Percentiles rank a stretch among this genome's conserved stretches.
phyloP scores from a whole-genome alignment of 2,888 invertebrate genomes.

The Chelonus formosanus region DNA sequence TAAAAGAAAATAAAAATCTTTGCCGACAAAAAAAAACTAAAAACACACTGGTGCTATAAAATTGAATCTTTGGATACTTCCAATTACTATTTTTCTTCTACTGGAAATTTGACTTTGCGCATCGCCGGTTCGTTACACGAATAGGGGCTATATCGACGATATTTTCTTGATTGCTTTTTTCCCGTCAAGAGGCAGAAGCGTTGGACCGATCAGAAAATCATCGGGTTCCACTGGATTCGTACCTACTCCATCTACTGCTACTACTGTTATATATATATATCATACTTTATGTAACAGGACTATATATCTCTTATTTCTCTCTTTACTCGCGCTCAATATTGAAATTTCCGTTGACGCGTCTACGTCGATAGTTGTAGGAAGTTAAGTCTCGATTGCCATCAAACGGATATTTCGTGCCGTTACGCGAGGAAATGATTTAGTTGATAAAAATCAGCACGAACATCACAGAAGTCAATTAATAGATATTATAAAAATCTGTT shows the following conservation, averaged over 20 bases:
- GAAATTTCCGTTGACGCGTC: conserved; percentile 23
- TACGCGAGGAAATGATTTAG: conserved; percentile 15
- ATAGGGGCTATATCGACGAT: conserved; percentile 6
- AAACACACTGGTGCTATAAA: no score
- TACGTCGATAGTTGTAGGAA: conserved; percentile 24
- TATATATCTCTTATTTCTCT: neutral
- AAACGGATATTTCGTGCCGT: conserved; percentile 25
- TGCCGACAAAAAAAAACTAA: no score
- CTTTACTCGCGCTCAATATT: conserved; percentile 19
- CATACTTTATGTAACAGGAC: neutral
- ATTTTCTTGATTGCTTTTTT: conserved; percentile 28
- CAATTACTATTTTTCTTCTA: neutral
- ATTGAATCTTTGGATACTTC: no score
- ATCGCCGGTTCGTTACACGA: neutral
- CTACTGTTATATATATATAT: conserved; percentile 6
- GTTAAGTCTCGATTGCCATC: conserved; percentile 26
- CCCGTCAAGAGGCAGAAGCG: conserved; percentile 12
- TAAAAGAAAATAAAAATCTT: no score
- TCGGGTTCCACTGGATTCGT: conserved; percentile 18
- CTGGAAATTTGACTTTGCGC: neutral
- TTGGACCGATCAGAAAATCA: conserved; percentile 22
- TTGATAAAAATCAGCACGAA: conserved; percentile 2
- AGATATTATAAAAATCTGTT: no score
- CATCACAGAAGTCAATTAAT: no score
- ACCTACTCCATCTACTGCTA: conserved; percentile 7